Percentiles rank a stretch among this genome's conserved stretches.
Evolutionary conservation across 1,140 invertebrate genomes (phyloP).

Genomic region (Drosophila bocki): DNA sequence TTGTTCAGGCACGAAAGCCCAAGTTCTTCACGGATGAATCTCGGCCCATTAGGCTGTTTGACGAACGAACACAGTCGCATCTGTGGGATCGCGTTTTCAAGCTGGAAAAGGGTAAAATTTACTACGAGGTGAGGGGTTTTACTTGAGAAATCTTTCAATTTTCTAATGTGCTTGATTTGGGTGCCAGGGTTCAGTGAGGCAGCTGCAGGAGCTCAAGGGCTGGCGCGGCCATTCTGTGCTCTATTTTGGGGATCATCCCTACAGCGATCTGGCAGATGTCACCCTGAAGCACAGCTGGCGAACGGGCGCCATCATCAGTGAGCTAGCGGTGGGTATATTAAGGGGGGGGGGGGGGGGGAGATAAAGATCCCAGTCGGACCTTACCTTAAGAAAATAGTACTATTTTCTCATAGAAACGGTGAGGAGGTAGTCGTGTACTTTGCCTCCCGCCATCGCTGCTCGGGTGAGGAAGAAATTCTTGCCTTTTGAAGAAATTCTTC

Average conservation of each 20-base stretch:
- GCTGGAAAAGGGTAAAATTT: conserved; percentile 95
- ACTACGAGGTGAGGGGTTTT: conserved; percentile 91
- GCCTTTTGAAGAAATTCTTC: too few relatives aligned
- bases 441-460: too few relatives aligned
- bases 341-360: too few relatives aligned
- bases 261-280: conserved; percentile 98
- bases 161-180: too few relatives aligned
- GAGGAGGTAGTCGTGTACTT: too few relatives aligned
- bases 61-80: conserved; percentile 91
- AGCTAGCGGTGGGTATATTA: conserved; percentile 89
- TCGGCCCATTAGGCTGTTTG: conserved; percentile 95
- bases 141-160: background rate
- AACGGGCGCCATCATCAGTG: conserved; percentile 98
- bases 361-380: too few relatives aligned
- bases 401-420: too few relatives aligned
- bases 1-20: conserved; percentile 97
- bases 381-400: too few relatives aligned
- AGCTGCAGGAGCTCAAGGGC: conserved; percentile 95
- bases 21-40: conserved; percentile 97
- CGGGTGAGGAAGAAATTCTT: too few relatives aligned
- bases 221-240: conserved; percentile 96
- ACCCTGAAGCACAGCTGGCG: conserved; percentile 98
- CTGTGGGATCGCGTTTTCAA: conserved; percentile 96
- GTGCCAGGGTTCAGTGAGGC: conserved; percentile 94
- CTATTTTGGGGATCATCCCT: conserved; percentile 99